These are phyloP conservation scores for Lasioglossum lativentre DNA, from an alignment of 2,888 invertebrate genomes.

Conservation along the genomic window DNA sequence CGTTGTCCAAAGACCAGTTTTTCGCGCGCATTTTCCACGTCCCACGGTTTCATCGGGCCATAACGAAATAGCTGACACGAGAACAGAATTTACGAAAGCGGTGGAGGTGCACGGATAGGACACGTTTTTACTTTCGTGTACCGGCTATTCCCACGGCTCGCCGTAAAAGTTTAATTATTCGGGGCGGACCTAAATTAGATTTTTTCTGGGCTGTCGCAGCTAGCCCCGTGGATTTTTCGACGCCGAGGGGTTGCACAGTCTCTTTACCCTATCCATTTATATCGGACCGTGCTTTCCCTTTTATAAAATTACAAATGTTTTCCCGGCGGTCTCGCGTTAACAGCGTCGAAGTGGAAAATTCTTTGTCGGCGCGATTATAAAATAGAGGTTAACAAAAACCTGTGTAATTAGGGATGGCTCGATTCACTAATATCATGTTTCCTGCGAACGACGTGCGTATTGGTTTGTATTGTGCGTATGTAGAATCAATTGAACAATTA, in stretches of 20 bases:
- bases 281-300: neutral
- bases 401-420: neutral
- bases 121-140: constrained; percentile 65
- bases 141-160: constrained; percentile 28
- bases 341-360: neutral
- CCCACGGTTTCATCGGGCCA: neutral
- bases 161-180: constrained; percentile 66
- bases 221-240: constrained; percentile 2
- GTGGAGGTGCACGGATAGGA: constrained; percentile 24
- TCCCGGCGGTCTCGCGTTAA: neutral
- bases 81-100: constrained; percentile 61
- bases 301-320: constrained; percentile 21
- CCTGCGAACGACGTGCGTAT: no score
- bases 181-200: constrained; percentile 56
- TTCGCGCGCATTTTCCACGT: neutral
- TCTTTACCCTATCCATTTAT: constrained; percentile 13
- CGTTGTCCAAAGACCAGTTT: neutral
- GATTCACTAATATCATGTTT: neutral
- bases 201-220: constrained; percentile 37
- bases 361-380: neutral
- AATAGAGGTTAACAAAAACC: neutral
- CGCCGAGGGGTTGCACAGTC: neutral
- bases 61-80: constrained; percentile 36
- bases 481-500: no score
- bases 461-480: no score